Conservation (phyloP, 2,797 vertebrate genomes). For the Anguilla marmorata region DNA sequence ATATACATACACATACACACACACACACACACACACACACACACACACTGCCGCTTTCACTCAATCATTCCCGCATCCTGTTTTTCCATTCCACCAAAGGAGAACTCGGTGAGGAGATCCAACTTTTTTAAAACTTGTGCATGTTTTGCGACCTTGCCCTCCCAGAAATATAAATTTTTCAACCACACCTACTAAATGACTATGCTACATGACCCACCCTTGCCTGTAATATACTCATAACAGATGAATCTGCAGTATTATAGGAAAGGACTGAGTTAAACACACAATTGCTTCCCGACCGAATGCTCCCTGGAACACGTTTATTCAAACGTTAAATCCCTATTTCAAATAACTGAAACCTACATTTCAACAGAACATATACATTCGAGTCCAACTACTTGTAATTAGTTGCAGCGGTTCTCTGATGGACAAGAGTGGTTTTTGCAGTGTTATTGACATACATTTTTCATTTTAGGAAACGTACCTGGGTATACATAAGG, state of each 20-base stretch:
- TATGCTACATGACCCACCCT: neutral
- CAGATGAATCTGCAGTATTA: neutral
- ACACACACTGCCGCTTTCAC: neutral
- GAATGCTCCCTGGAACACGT: neutral
- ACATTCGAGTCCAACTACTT: neutral
- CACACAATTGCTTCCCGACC: neutral
- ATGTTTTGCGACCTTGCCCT: neutral
- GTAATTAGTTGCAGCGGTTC: conserved; percentile 53
- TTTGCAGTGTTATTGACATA: neutral
- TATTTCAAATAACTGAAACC: neutral
- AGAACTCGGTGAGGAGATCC: neutral
- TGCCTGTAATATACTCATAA: neutral
- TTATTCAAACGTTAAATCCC: neutral
- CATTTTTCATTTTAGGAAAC: neutral
- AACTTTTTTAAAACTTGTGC: neutral
- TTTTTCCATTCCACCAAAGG: neutral
- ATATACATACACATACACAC: neutral
- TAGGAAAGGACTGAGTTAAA: neutral
- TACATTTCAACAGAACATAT: neutral
- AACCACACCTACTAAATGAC: neutral
- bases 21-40: neutral
- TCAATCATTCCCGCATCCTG: neutral
- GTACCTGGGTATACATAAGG: neutral
- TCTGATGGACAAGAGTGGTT: neutral
- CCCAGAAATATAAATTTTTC: neutral